Conservation (phyloP, 2,888 invertebrate species). For the Baccha elongata region DNA sequence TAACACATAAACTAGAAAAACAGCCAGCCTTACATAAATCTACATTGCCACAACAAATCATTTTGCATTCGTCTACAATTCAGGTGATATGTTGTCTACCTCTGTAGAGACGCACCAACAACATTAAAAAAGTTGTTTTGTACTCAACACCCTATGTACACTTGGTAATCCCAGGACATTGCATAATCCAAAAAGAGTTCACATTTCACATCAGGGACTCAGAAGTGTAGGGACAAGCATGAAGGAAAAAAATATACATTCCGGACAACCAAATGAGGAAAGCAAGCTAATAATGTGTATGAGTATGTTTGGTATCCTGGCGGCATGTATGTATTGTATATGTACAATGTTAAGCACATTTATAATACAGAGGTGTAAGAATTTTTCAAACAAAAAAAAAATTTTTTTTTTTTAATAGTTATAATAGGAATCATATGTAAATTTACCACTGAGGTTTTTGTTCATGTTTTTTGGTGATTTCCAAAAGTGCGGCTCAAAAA, state of each 20-base stretch:
- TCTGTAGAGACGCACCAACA: conserved; percentile 27
- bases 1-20: neutral
- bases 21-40: neutral
- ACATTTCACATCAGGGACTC: conserved; percentile 18
- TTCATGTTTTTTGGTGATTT: too few relatives aligned
- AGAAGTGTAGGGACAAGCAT: conserved; percentile 10
- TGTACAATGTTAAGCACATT: neutral
- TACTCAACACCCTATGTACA: conserved; percentile 38
- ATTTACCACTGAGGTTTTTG: too few relatives aligned
- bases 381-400: too few relatives aligned
- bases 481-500: too few relatives aligned
- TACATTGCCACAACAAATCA: conserved; percentile 56
- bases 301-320: conserved; percentile 12
- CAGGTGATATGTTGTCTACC: conserved; percentile 53
- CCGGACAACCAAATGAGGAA: conserved; percentile 52
- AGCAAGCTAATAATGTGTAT: conserved; percentile 54
- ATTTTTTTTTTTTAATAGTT: too few relatives aligned
- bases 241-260: conserved; percentile 3
- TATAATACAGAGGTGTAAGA: neutral
- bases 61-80: conserved; percentile 65
- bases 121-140: conserved; percentile 46
- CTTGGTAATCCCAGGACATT: conserved; percentile 61
- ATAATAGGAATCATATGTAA: too few relatives aligned
- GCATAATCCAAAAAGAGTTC: conserved; percentile 54
- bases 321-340: neutral